phyloP scores from a whole-genome alignment of 1,140 invertebrate genomes.

The Drosophila mauritiana region DNA sequence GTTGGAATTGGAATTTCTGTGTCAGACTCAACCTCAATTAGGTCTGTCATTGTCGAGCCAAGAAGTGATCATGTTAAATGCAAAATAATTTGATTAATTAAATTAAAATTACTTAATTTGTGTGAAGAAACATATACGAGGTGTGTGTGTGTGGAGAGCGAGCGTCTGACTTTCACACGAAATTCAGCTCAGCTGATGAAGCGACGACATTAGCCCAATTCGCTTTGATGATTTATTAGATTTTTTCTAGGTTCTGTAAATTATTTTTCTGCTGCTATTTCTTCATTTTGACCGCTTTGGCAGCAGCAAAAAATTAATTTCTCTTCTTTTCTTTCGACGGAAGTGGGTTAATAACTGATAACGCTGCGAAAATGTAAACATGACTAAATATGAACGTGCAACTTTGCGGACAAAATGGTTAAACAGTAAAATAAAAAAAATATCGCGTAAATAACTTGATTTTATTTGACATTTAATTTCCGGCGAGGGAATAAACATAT shows the following conservation, averaged over 20 bases:
- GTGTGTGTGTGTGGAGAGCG: conserved; percentile 1
- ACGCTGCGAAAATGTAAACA: conserved; percentile 71
- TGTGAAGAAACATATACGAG: conserved; percentile 27
- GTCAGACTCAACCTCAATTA: conserved; percentile 46
- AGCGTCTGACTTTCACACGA: conserved; percentile 65
- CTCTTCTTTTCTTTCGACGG: conserved; percentile 58
- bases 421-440: conserved; percentile 44
- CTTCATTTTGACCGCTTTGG: conserved; percentile 24
- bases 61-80: conserved; percentile 55
- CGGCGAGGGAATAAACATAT: background rate
- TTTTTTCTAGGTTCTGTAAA: conserved; percentile 74
- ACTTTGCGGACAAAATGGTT: conserved; percentile 33
- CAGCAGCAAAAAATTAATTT: conserved; percentile 72
- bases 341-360: conserved; percentile 81
- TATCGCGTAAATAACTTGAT: background rate
- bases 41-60: conserved; percentile 32
- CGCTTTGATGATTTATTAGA: conserved; percentile 73
- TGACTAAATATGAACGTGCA: conserved; percentile 51
- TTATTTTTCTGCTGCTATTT: conserved; percentile 54
- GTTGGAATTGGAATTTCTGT: conserved; percentile 40
- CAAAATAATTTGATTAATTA: conserved; percentile 67
- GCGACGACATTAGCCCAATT: conserved; percentile 77
- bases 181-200: conserved; percentile 40
- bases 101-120: conserved; percentile 72
- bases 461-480: conserved; percentile 3